Percentiles rank a stretch among this genome's conserved stretches.
phyloP scores from a whole-genome alignment of 1,140 invertebrate genomes.

The Megalonaias nervosa region DNA sequence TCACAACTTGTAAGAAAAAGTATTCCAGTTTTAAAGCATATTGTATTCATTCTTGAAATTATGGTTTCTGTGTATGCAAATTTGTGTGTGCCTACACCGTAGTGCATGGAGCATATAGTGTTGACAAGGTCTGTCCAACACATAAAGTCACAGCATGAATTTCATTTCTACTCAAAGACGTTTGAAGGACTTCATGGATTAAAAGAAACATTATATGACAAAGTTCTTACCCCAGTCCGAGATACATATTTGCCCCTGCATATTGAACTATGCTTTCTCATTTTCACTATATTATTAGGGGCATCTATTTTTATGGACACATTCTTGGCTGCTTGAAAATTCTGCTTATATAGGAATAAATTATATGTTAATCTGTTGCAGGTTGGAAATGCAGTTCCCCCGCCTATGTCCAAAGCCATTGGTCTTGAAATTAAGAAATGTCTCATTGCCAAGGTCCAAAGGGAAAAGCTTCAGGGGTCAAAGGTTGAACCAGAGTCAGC shows the following conservation, averaged over 20 bases:
- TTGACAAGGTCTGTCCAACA: not conserved
- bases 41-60: no score
- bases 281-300: not conserved
- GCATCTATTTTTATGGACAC: not conserved
- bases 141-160: not conserved
- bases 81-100: no score
- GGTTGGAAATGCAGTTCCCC: conserved; percentile 91
- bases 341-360: not conserved
- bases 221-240: not conserved
- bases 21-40: no score
- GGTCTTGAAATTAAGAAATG: conserved; percentile 77
- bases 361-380: conserved; percentile 40
- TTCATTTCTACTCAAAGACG: no score
- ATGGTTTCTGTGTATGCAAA: no score
- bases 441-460: conserved; percentile 50
- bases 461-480: not conserved
- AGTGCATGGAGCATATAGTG: not conserved
- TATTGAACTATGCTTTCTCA: not conserved
- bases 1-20: no score
- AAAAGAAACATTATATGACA: not conserved
- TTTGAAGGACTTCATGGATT: no score
- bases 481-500: no score
- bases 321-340: no score
- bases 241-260: not conserved
- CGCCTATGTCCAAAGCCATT: conserved; percentile 83